Evolutionary conservation across 2,888 invertebrate species (phyloP).

Genomic region (Diplazon laetatorius): DNA sequence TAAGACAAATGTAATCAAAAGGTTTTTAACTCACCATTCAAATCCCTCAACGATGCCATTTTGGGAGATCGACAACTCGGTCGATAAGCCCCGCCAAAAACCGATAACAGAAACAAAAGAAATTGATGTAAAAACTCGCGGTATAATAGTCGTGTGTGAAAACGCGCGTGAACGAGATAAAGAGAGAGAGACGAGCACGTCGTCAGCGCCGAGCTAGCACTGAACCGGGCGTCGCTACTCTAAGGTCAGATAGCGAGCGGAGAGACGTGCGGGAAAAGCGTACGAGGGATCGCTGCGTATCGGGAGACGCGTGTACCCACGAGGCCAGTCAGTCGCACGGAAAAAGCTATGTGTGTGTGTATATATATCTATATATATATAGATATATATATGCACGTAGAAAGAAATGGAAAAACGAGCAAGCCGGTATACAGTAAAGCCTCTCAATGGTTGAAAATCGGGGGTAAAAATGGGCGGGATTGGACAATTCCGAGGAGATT

Average conservation of each 20-base stretch:
- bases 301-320: constrained; percentile 19
- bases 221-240: constrained; percentile 42
- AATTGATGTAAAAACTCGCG: background rate
- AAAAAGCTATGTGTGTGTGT: too few relatives aligned
- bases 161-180: background rate
- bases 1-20: too few relatives aligned
- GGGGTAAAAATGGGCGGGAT: too few relatives aligned
- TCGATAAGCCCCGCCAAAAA: too few relatives aligned
- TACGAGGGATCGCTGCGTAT: constrained; percentile 38
- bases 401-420: too few relatives aligned
- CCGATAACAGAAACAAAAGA: background rate
- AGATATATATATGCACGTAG: too few relatives aligned
- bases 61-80: background rate
- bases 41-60: constrained; percentile 57
- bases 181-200: background rate
- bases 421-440: too few relatives aligned
- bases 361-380: too few relatives aligned
- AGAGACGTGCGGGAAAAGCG: constrained; percentile 19
- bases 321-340: background rate
- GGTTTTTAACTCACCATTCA: constrained; percentile 56
- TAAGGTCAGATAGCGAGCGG: constrained; percentile 54
- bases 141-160: background rate
- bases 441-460: too few relatives aligned
- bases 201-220: constrained; percentile 42
- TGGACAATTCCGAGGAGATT: too few relatives aligned